Base-by-base conservation (phyloP, 2,888 invertebrate species). In the Mactromeris polynyma region DNA sequence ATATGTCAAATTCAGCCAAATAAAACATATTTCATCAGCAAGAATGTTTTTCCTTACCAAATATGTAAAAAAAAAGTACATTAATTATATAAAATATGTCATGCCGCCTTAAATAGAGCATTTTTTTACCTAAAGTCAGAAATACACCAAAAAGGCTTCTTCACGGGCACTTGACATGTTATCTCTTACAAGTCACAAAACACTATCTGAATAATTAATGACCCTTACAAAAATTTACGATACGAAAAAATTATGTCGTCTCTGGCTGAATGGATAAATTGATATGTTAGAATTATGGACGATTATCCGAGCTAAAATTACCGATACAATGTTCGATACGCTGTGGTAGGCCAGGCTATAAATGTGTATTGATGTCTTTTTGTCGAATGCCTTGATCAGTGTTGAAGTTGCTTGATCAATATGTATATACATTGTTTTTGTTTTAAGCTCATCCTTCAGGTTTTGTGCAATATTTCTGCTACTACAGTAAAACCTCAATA, bases 171-270 rank as follows among this genome's bases (percentile, higher is more conserved):
- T 64, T 64, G 58, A 64, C 26, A 64, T 64, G n/a, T n/a, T 64
- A 64, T 64, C 58, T n/a, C 21, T 26, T 26, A 46, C 46, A 64
- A 64, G 58, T 64, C 58, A 26, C 58, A 26, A 64, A 64, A 58
- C 46, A 64, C 26, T 26, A 64, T 64, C 58, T 64, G n/a, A 26
- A 64, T 64, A 64, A 64, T 64, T 64, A 64, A 64, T 64, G 58
- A 64, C 26, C 26, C 26, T 26, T 64, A 64, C 9, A n/a, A n/a
- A 1, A 26, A 9, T 64, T 64, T 64, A 64, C 26, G 58, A 64
- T 64, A 64, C 58, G n/a, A 64, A 64, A 64, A 64, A 64, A 64
- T 64, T n/a, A 64, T 64, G n/a, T 64, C n/a, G 58, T 64, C 2
- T n/a, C 26, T n/a, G 58, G 58, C 11, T 64, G 58, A 64, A 64